These are phyloP conservation scores for Papilio machaon DNA, from an alignment of 1,140 invertebrate genomes.

Conservation along the genomic window DNA sequence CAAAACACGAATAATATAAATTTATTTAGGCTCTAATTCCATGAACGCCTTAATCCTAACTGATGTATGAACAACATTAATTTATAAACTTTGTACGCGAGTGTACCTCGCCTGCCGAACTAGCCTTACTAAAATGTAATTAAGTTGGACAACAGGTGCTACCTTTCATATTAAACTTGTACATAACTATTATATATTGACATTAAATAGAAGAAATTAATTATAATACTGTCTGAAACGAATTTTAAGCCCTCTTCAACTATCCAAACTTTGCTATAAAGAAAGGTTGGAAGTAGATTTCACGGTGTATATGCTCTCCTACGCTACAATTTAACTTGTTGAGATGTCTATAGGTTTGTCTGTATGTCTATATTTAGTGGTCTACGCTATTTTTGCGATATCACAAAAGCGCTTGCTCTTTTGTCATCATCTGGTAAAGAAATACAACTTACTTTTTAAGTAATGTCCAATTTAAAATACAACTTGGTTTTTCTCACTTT, in stretches of 20 bases:
- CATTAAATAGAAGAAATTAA: neutral
- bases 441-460: neutral
- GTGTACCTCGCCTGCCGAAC: conserved; percentile 7
- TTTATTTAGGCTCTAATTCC: neutral
- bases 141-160: neutral
- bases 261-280: too few species aligned
- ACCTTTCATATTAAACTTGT: neutral
- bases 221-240: too few species aligned
- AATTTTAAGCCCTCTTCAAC: too few species aligned
- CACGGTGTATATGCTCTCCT: too few species aligned
- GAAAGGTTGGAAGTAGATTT: too few species aligned
- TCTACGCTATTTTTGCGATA: too few species aligned
- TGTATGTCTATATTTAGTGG: too few species aligned
- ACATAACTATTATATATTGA: neutral
- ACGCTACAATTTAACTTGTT: too few species aligned
- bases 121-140: conserved; percentile 1
- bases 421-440: neutral
- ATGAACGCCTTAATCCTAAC: conserved; percentile 8
- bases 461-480: neutral
- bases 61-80: neutral
- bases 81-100: neutral
- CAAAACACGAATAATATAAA: neutral
- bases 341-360: too few species aligned
- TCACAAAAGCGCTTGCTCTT: too few species aligned
- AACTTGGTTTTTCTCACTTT: conserved; percentile 8